Evolutionary conservation across 1,140 invertebrate genomes (phyloP), one percentile per base, ranked within the genome.

Genomic region (Drosophila cardini): DNA sequence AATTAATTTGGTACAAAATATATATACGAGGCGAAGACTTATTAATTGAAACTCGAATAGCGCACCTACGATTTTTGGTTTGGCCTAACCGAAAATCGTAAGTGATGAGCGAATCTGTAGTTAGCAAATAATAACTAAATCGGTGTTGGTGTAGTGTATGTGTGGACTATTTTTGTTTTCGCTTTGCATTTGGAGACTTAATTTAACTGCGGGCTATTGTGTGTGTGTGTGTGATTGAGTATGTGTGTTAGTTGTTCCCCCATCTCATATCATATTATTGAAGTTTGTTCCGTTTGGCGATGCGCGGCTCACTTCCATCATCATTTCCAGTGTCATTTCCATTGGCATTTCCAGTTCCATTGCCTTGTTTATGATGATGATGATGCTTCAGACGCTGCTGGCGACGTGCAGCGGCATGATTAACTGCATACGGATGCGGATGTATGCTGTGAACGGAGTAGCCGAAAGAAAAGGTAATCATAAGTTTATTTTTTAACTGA

Each of bases 351-450:
- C 38, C 9, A n/a, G 18, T 61, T 1, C 52, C 43, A 30, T 48
- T 67, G 6, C 18, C 36, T 11, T 36, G 48, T 2, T 57, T 26
- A 26, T 26, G 62, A 9, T 72, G 58, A 30, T 85, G 81, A n/a
- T 75, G 76, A 15, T 87, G 72, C 79, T 87, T 87, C 42, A 80
- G 36, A 34, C 85, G 84, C 15, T 87, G 85, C 13, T 75, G 73
- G 13, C 84, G 84, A 48, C 84, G 67, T 13, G 71, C 56, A 16
- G 70, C 50, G 15, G 55, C 69, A 3, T 61, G 46, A 43, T 72
- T 75, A 4, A 50, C 69, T 53, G 70, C 80, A 76, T 89, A 89
- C 11, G 84, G 85, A 90, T 89, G 84, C 67, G 80, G 71, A 63
- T 90, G 85, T 62, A 84, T 75, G 70, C 84, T 89, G 40, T 32